Percentiles rank a stretch among this genome's conserved stretches.
Evolutionary conservation across 2,888 invertebrate genomes (phyloP).

Genomic region (Trichogramma evanescens): DNA sequence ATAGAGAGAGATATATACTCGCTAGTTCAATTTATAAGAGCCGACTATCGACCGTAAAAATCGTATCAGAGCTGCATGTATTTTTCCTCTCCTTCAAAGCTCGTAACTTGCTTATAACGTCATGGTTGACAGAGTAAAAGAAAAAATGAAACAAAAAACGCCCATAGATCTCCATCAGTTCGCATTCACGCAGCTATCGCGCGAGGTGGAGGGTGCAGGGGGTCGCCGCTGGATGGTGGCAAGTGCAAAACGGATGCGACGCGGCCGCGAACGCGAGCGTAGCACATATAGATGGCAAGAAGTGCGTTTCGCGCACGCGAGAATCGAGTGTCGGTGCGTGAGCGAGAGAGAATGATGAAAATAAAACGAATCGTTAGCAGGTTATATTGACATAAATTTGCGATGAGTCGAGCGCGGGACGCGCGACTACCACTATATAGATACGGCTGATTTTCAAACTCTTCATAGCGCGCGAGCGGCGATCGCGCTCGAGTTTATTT

Average conservation of each 20-base stretch:
- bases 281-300: slow-evolving; percentile 1
- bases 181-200: too few relatives aligned
- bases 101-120: slow-evolving; percentile 18
- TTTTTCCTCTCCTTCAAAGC: slow-evolving; percentile 11
- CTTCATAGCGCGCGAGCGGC: too few relatives aligned
- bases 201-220: too few relatives aligned
- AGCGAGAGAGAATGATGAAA: not conserved
- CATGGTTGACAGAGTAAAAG: not conserved
- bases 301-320: not conserved
- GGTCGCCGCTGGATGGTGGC: too few relatives aligned
- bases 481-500: too few relatives aligned
- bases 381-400: slow-evolving; percentile 12
- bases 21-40: slow-evolving; percentile 19
- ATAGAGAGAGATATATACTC: too few relatives aligned
- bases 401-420: not conserved
- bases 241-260: too few relatives aligned
- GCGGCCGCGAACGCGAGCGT: slow-evolving; percentile 2
- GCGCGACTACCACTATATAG: not conserved
- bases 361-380: slow-evolving; percentile 8
- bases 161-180: not conserved
- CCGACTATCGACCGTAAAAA: slow-evolving; percentile 15
- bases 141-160: slow-evolving; percentile 8
- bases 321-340: not conserved
- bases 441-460: too few relatives aligned
- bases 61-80: slow-evolving; percentile 13